Conservation (phyloP, 2,113 vertebrate species). For the Dolichallabes microphthalmus region DNA sequence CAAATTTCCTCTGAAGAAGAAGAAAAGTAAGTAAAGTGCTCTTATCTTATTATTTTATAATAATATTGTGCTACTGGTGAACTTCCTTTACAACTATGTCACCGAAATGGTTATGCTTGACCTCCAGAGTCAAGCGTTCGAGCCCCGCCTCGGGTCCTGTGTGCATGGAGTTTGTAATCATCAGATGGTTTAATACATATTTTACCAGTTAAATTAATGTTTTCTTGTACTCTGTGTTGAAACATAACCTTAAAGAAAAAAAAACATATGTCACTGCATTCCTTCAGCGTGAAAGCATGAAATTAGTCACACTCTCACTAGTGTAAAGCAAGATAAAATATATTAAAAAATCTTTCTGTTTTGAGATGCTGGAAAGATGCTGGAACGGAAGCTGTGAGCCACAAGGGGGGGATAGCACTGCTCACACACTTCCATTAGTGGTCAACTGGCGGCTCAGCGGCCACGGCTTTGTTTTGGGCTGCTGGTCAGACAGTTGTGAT, state of each 20-base stretch:
- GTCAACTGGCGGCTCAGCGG: not conserved
- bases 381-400: constrained; percentile 49
- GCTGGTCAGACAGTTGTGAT: not conserved
- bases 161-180: not conserved
- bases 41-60: not conserved
- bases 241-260: not conserved
- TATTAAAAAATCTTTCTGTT: not conserved
- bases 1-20: not conserved
- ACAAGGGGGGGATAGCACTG: constrained; percentile 69
- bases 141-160: no score
- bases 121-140: no score
- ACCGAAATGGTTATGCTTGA: not conserved
- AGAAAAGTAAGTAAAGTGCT: not conserved
- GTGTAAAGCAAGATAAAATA: not conserved
- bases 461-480: not conserved
- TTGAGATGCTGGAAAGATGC: not conserved
- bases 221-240: not conserved
- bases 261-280: not conserved
- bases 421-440: not conserved
- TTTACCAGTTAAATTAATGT: not conserved
- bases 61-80: not conserved
- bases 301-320: not conserved
- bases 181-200: not conserved
- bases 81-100: not conserved
- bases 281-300: not conserved